phyloP scores from a whole-genome alignment of 2,797 vertebrate species.

The Enteromius thamalakanensis region DNA sequence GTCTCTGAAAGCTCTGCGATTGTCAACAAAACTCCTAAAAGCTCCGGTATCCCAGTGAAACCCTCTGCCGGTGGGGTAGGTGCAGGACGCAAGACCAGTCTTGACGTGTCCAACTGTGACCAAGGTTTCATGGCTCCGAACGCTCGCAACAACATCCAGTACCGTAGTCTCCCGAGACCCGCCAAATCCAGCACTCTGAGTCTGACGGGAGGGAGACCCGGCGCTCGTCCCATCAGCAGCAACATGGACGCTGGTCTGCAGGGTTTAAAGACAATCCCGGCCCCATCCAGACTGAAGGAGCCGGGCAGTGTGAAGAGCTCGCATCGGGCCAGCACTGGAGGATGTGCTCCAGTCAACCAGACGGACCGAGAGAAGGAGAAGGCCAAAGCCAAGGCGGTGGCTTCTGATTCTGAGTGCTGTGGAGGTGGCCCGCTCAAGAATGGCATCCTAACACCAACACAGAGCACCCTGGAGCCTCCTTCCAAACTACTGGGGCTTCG shows the following conservation, averaged over 20 bases:
- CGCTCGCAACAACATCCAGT: conserved; percentile 93
- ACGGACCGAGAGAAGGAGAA: conserved; percentile 96
- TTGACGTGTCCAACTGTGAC: conserved; percentile 85
- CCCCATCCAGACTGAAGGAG: conserved; percentile 85
- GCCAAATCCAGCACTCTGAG: conserved; percentile 94
- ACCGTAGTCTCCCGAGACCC: conserved; percentile 94
- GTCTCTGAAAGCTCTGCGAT: conserved; percentile 73
- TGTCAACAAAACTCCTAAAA: conserved; percentile 86
- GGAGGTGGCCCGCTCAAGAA: conserved; percentile 69
- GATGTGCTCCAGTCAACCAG: conserved; percentile 85
- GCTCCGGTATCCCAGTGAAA: conserved; percentile 92
- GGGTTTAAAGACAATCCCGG: conserved; percentile 76
- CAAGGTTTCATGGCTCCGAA: conserved; percentile 89
- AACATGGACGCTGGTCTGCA: conserved; percentile 86
- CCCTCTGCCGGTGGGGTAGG: conserved; percentile 74
- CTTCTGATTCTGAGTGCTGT: conserved; percentile 84
- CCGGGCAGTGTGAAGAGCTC: conserved; percentile 79
- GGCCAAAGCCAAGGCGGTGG: conserved; percentile 92
- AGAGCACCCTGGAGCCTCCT: conserved; percentile 81
- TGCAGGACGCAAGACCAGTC: conserved; percentile 87
- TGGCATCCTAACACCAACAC: conserved; percentile 62
- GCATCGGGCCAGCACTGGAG: conserved; percentile 70
- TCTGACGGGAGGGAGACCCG: conserved; percentile 78
- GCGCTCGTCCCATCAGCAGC: conserved; percentile 86
- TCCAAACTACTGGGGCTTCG: conserved; percentile 83